phyloP scores from a whole-genome alignment of 1,140 invertebrate genomes.

The Drosophila tristis region DNA sequence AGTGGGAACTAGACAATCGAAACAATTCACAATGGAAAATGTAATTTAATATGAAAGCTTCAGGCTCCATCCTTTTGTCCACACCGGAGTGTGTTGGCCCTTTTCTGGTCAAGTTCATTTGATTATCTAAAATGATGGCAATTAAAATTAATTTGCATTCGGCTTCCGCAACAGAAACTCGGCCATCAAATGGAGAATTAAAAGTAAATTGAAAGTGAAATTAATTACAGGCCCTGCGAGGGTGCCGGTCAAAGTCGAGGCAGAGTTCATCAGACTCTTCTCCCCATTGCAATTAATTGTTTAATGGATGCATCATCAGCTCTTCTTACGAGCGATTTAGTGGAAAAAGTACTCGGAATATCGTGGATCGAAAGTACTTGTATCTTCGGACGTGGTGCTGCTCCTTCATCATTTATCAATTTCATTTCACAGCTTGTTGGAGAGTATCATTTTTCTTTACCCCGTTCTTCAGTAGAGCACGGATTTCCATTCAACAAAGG shows the following conservation, averaged over 20 bases:
- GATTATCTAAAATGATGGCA: constrained; percentile 79
- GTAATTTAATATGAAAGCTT: background rate
- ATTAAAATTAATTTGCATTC: constrained; percentile 82
- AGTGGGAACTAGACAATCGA: background rate
- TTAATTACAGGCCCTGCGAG: constrained; percentile 70
- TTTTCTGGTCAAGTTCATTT: constrained; percentile 66
- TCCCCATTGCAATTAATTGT: constrained; percentile 48
- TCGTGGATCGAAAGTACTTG: constrained; percentile 17
- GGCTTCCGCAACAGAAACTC: constrained; percentile 45
- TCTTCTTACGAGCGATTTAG: constrained; percentile 33
- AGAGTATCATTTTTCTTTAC: constrained; percentile 71
- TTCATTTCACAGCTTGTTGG: constrained; percentile 48
- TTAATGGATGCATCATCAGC: constrained; percentile 55
- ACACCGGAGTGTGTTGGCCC: background rate
- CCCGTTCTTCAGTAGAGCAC: constrained; percentile 17
- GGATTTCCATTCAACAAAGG: constrained; percentile 53
- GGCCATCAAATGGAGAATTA: constrained; percentile 67
- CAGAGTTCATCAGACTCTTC: constrained; percentile 37
- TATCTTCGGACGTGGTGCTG: background rate
- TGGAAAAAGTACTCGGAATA: too few relatives aligned
- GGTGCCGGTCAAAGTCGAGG: constrained; percentile 47
- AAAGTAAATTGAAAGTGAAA: constrained; percentile 83
- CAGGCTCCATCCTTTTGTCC: background rate
- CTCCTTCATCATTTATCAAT: constrained; percentile 71
- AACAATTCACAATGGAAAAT: background rate